Conservation (phyloP, 2,113 vertebrate species). For the Elephas maximus region DNA sequence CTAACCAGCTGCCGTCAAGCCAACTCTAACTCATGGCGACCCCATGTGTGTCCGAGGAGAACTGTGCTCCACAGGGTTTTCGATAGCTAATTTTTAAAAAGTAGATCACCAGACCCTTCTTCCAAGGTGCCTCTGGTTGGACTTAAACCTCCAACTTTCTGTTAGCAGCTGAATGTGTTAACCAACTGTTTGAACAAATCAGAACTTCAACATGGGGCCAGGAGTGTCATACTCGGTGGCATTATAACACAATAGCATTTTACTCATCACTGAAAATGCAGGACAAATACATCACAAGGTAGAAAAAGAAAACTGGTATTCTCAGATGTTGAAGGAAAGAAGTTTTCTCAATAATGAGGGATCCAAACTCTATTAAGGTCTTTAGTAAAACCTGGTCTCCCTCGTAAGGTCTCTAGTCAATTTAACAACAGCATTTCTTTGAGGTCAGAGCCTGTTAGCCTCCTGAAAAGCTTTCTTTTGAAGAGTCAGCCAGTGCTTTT, state of each 20-base stretch:
- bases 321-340: not conserved
- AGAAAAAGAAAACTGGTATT: not conserved
- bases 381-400: constrained; percentile 37
- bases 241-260: not conserved
- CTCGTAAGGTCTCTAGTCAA: constrained; percentile 50
- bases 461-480: constrained; percentile 57
- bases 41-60: not conserved
- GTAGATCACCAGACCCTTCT: not conserved
- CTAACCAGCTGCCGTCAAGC: not conserved
- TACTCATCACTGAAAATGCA: not conserved
- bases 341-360: constrained; percentile 48
- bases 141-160: not conserved
- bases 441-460: constrained; percentile 69
- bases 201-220: not conserved
- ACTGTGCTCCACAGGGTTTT: not conserved
- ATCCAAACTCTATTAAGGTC: not conserved
- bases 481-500: constrained; percentile 59
- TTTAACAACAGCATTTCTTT: constrained; percentile 66
- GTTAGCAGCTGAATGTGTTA: not conserved
- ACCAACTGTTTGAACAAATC: not conserved
- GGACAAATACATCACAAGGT: not conserved
- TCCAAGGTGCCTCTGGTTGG: not conserved
- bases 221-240: rapidly evolving
- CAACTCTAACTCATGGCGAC: not conserved
- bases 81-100: not conserved